Evolutionary conservation across 2,797 vertebrate species (phyloP).

Genomic region (Halcyon smyrnensis): DNA sequence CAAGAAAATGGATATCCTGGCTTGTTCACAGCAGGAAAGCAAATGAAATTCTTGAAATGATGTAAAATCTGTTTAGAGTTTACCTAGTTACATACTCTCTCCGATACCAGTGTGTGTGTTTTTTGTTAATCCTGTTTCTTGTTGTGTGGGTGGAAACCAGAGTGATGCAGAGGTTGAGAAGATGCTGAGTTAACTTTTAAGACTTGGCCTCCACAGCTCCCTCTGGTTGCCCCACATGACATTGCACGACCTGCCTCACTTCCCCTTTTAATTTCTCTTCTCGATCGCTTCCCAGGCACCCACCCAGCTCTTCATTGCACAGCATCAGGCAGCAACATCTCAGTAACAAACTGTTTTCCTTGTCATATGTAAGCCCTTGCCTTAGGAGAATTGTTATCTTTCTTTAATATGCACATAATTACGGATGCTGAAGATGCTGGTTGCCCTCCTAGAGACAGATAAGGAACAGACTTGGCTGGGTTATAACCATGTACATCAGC

Average conservation of each 20-base stretch:
- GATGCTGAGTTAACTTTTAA: neutral
- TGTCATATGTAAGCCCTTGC: neutral
- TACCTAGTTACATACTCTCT: neutral
- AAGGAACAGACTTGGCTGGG: neutral
- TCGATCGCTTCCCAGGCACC: neutral
- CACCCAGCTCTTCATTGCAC: accelerated
- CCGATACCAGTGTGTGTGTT: neutral
- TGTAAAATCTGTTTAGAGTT: neutral
- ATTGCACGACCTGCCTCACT: neutral
- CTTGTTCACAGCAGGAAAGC: neutral
- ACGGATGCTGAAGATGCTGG: neutral
- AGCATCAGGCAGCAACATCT: neutral
- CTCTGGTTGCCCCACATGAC: neutral
- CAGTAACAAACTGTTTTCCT: neutral
- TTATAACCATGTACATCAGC: neutral
- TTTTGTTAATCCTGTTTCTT: neutral
- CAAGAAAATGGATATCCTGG: neutral
- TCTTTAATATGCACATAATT: neutral
- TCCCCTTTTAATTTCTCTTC: neutral
- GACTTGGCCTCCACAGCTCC: neutral
- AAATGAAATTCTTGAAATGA: neutral
- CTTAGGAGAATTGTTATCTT: neutral
- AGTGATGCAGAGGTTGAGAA: too few species aligned
- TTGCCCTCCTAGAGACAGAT: neutral
- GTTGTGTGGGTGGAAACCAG: neutral